Conservation (phyloP, 2,113 vertebrate genomes). For the Sorex araneus region DNA sequence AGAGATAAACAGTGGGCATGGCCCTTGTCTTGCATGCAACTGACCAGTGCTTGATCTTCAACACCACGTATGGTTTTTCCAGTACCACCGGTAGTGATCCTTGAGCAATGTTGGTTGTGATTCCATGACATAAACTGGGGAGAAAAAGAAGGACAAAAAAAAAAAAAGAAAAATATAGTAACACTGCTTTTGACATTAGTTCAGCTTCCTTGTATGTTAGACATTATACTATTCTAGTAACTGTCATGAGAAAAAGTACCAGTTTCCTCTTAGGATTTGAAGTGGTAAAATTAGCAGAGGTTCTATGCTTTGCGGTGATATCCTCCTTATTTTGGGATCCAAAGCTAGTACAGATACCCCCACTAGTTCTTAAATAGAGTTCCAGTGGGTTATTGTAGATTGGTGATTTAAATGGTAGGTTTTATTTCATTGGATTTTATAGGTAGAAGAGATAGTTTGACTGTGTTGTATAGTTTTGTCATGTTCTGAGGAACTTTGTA, state of each 20-base stretch:
- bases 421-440: constrained; percentile 38
- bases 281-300: constrained; percentile 22
- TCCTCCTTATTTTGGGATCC: not conserved
- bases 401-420: not conserved
- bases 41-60: too few relatives aligned
- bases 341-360: not conserved
- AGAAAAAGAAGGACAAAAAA: too few relatives aligned
- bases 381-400: not conserved
- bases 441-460: not conserved
- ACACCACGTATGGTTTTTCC: too few relatives aligned
- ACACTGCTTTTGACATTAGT: too few relatives aligned
- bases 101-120: too few relatives aligned
- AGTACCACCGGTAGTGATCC: too few relatives aligned
- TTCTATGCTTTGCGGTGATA: not conserved
- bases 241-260: not conserved
- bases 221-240: not conserved
- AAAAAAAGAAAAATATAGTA: too few relatives aligned
- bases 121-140: too few relatives aligned
- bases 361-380: not conserved
- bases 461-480: not conserved
- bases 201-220: not conserved
- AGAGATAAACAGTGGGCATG: not conserved
- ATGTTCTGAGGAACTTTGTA: not conserved
- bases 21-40: too few relatives aligned
- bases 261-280: not conserved